Base-by-base conservation (phyloP, 2,113 vertebrate species). In the Propithecus coquereli region DNA sequence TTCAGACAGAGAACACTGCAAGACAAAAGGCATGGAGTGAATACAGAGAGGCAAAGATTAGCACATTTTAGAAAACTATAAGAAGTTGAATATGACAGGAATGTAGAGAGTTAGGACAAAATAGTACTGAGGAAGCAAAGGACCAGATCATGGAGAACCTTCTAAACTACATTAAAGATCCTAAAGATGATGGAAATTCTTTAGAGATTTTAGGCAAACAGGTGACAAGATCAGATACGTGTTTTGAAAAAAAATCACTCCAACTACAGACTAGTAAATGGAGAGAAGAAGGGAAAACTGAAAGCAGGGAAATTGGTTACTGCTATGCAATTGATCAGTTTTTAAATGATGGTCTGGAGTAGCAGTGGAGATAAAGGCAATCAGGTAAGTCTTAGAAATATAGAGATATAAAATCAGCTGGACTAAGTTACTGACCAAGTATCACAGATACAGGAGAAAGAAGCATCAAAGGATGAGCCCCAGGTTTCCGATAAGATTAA, bases 231-330 rank as follows among this genome's bases (percentile, higher is more conserved):
- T 83, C 14, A 93, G 25, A 47, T 2, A 25, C 0, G 8, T 90
- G 30, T 66, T 95, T 91, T 66, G 59, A 93, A 96, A 95, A 96
- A 95, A 79, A n/a, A 96, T 61, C 47, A 80, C 22, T 93, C 25
- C 23, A 91, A 79, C 23, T 22, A 9, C 30, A 80, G 18, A 90
- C 63, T 63, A 45, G 57, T 96, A 87, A 94, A 93, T 3, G 17
- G 27, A 83, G 61, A 87, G 59, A 87, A 27, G 40, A 87, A 27
- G 40, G 1, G 30, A 88, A 90, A 32, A 84, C 3, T 30, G 45
- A 80, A 95, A 84, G 25, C 47, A 91, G 50, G 52, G n/a, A 84
- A 93, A 93, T 16, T 23, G 61, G 40, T 59, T 40, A 92, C 17
- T 65, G 47, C 23, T 40, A 68, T 14, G 17, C 18, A 93, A 97